Evolutionary conservation across 2,113 vertebrate genomes (phyloP).

Genomic region (Ovis aries): DNA sequence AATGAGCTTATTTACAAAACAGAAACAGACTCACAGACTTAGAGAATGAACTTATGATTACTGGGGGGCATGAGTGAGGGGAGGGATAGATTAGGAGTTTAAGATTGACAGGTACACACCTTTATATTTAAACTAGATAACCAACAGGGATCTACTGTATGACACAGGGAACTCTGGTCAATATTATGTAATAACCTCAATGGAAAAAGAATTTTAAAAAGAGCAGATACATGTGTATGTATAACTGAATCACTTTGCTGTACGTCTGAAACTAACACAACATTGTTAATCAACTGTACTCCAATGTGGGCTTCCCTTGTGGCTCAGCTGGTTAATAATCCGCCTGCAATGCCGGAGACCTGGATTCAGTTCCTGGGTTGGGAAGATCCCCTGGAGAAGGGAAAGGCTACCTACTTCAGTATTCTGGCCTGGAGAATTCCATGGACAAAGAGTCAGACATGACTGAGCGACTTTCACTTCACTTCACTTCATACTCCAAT

Average conservation of each 20-base stretch:
- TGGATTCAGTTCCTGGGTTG: neutral
- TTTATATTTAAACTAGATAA: neutral
- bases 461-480: neutral
- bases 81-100: neutral
- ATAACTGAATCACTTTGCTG: neutral
- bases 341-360: accelerated
- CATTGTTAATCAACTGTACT: neutral
- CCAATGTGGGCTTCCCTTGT: neutral
- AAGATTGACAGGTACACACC: neutral
- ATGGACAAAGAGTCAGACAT: neutral
- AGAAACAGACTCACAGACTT: neutral
- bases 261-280: neutral
- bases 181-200: neutral
- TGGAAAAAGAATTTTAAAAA: neutral
- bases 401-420: neutral
- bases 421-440: neutral
- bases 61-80: neutral
- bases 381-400: neutral
- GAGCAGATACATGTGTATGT: neutral
- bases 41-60: neutral
- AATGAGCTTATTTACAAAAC: neutral
- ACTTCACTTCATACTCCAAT: neutral
- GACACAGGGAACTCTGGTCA: neutral
- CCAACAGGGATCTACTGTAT: neutral
- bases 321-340: neutral